phyloP scores from a whole-genome alignment of 2,888 invertebrate genomes.

The Megaustenia siamemsis region DNA sequence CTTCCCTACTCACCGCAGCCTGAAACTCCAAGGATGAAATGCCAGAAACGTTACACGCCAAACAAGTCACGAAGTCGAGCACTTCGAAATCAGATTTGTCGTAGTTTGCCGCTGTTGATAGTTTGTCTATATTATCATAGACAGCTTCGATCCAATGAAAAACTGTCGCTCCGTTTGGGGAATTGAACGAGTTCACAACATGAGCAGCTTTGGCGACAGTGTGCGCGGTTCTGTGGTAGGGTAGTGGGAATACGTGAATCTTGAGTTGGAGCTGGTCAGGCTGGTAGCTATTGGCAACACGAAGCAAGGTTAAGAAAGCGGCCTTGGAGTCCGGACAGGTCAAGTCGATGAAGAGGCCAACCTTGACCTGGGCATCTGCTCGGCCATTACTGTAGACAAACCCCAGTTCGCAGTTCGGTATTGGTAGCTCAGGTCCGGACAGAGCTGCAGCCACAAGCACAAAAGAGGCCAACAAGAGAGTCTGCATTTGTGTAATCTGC shows the following conservation, averaged over 20 bases:
- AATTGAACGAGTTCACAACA: not conserved
- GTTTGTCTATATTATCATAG: constrained; percentile 32
- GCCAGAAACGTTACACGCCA: constrained; percentile 8
- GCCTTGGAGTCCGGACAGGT: not conserved
- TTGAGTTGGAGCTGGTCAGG: constrained; percentile 62
- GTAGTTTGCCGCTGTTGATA: constrained; percentile 13
- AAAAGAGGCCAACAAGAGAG: not conserved
- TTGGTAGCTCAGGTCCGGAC: constrained; percentile 57
- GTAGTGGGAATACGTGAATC: constrained; percentile 71
- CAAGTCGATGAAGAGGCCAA: constrained; percentile 69
- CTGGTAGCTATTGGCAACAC: constrained; percentile 71
- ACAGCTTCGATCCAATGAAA: constrained; percentile 26
- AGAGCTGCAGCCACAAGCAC: no score
- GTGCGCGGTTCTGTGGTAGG: constrained; percentile 73
- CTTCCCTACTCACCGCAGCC: constrained; percentile 26
- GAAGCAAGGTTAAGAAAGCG: not conserved
- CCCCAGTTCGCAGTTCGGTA: constrained; percentile 67
- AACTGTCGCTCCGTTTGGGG: not conserved
- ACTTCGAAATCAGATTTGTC: constrained; percentile 16
- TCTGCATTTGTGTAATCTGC: no score
- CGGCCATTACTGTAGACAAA: constrained; percentile 65
- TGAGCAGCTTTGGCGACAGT: constrained; percentile 66
- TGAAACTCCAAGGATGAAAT: not conserved
- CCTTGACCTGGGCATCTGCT: constrained; percentile 61
- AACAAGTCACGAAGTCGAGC: not conserved